Base-by-base conservation (phyloP, 2,113 vertebrate species). In the Abramis brama region DNA sequence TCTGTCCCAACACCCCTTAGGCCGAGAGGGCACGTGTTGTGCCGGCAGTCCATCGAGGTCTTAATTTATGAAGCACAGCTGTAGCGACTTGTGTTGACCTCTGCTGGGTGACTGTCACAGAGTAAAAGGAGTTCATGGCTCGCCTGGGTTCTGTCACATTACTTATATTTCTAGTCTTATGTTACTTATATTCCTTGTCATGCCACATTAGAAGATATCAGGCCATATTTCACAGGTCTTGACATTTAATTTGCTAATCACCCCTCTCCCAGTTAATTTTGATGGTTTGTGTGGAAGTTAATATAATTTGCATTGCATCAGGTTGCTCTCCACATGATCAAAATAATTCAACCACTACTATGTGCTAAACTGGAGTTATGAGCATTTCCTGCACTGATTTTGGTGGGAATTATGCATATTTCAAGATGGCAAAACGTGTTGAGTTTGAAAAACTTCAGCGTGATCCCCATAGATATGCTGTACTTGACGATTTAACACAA, bases 1-100 rank as follows among this genome's bases (percentile, higher is more conserved):
- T 76, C 86, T 30, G 17, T 43, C 19, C 50, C 62, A 11, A 64
- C 82, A 43, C 75, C 39, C 80, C 73, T 62, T 17, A 73, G 62
- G 47, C 39, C 17, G 66, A 74, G 25, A 52, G 57, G 66, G 43
- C 89, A 85, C 87, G 87, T 90, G 89, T 90, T 36, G 47, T 80
- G 83, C 57, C 17, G 57, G 59, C 85, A 83, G 70, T 87, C 74
- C 62, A 64, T 71, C 66, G 6, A 33, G 62, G 50, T 47, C 23
- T 90, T 90, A 87, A 90, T 90, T 90, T 88, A 88, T 90, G 87
- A 83, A 85, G 73, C 82, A 71, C 87, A 88, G 87, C 89, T 90
- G 89, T 86, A 88, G 64, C 66, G 73, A 79, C 77, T 88, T 82
- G 47, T 6, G 59, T 55, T 89, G 85, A 86, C 80, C 85, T 68